Conservation (phyloP, 2,888 invertebrate genomes). For the Cantharis rufa region DNA sequence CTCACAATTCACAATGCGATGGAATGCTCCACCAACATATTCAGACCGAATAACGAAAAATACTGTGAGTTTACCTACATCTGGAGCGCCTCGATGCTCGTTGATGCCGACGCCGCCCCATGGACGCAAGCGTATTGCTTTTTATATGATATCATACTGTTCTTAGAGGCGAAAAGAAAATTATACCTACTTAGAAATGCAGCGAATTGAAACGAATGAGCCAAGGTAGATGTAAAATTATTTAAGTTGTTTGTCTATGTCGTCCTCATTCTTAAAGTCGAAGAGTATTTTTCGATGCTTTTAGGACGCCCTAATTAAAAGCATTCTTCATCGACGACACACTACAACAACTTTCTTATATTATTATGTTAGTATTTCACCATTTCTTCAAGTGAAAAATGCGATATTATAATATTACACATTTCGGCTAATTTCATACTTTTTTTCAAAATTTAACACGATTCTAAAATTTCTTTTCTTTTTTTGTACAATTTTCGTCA, state of each 20-base stretch:
- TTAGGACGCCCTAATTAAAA: neutral
- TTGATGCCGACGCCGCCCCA: slow-evolving; percentile 29
- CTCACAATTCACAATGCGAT: slow-evolving; percentile 19
- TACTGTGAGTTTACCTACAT: slow-evolving; percentile 19
- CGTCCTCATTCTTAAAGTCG: neutral
- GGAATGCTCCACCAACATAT: slow-evolving; percentile 23
- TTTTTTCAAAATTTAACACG: neutral
- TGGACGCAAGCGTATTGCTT: slow-evolving; percentile 24
- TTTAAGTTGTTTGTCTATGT: slow-evolving; percentile 22
- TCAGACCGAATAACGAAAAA: slow-evolving; percentile 32
- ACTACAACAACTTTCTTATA: neutral
- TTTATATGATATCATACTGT: slow-evolving; percentile 2
- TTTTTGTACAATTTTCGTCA: neutral
- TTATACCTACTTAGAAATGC: slow-evolving; percentile 14
- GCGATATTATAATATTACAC: neutral
- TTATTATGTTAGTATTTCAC: neutral
- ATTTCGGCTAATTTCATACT: neutral
- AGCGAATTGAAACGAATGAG: slow-evolving; percentile 21
- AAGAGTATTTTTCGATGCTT: neutral
- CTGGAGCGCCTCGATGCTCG: slow-evolving; percentile 29
- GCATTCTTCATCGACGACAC: neutral
- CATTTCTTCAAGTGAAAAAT: neutral
- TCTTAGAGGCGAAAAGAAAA: slow-evolving; percentile 9
- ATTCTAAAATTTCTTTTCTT: neutral
- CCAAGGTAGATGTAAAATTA: slow-evolving; percentile 19